phyloP scores from a whole-genome alignment of 2,113 vertebrate species.

The Hemichromis elongatus region DNA sequence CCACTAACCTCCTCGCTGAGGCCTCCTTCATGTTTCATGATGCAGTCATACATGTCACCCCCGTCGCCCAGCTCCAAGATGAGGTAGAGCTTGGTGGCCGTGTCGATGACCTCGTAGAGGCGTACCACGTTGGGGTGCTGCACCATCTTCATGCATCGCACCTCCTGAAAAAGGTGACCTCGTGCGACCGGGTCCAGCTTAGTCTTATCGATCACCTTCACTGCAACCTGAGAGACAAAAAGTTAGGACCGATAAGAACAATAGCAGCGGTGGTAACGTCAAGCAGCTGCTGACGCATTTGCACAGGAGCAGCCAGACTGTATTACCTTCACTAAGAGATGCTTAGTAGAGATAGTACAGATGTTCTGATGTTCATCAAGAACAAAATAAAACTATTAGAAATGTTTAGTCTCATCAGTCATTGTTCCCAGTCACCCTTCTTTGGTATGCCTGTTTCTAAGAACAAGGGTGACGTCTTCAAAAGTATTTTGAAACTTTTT shows the following conservation, averaged over 20 bases:
- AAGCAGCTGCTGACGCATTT: background rate
- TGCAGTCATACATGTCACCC: conserved; percentile 99
- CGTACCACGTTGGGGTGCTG: conserved; percentile 98
- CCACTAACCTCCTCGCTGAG: conserved; percentile 82
- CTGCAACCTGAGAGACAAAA: conserved; percentile 78
- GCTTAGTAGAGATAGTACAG: background rate
- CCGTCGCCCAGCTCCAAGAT: conserved; percentile 97
- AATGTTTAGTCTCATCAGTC: background rate
- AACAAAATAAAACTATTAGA: background rate
- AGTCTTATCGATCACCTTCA: conserved; percentile 98
- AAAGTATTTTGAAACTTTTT: background rate
- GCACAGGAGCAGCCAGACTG: background rate
- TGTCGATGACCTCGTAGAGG: conserved; percentile 97
- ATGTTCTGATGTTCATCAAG: background rate
- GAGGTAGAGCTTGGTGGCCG: conserved; percentile 97
- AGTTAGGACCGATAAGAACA: background rate
- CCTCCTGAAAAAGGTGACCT: conserved; percentile 96
- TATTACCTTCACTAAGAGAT: background rate
- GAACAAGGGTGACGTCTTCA: background rate
- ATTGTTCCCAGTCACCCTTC: background rate
- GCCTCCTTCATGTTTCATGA: conserved; percentile 98
- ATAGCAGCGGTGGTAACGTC: background rate
- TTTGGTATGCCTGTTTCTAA: background rate
- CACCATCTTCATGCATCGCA: conserved; percentile 98
- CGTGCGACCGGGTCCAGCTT: conserved; percentile 93